A percentile compares a stretch with the other conserved stretches of the same genome.
Conservation (phyloP, 2,797 vertebrate genomes). For the Hydrolagus colliei region DNA sequence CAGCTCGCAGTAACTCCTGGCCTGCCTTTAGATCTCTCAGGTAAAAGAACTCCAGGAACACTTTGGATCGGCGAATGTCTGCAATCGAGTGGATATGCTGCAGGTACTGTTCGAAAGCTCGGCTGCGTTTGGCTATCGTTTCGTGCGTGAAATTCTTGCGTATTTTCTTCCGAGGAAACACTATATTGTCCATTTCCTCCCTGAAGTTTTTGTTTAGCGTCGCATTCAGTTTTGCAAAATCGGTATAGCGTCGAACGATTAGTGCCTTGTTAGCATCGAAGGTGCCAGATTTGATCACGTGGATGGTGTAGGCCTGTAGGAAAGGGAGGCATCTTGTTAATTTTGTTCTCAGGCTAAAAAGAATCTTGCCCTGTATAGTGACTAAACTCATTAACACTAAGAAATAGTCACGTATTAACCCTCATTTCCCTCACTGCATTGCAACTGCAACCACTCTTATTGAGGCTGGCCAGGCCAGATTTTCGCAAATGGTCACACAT, state of each 20-base stretch:
- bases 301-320: conserved; percentile 82
- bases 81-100: conserved; percentile 72
- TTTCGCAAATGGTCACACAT: too few relatives aligned
- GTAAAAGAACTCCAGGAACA: conserved; percentile 81
- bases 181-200: conserved; percentile 68
- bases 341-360: neutral
- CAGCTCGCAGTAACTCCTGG: conserved; percentile 73
- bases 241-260: conserved; percentile 80
- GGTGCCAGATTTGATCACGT: conserved; percentile 65
- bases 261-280: conserved; percentile 69
- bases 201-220: conserved; percentile 65
- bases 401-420: neutral
- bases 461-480: neutral
- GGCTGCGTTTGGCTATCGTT: conserved; percentile 85
- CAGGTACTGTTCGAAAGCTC: conserved; percentile 87
- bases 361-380: neutral
- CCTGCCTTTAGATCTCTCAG: conserved; percentile 68
- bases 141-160: conserved; percentile 78
- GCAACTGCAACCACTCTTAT: neutral
- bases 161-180: conserved; percentile 84
- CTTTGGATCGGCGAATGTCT: conserved; percentile 56
- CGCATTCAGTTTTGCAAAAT: conserved; percentile 76
- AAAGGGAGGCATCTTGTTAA: neutral
- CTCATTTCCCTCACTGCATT: neutral
- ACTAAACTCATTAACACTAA: neutral